Percentiles rank a stretch among this genome's conserved stretches.
These are phyloP conservation scores for Passer domesticus DNA, from an alignment of 2,113 vertebrate species.

Conservation along the genomic window DNA sequence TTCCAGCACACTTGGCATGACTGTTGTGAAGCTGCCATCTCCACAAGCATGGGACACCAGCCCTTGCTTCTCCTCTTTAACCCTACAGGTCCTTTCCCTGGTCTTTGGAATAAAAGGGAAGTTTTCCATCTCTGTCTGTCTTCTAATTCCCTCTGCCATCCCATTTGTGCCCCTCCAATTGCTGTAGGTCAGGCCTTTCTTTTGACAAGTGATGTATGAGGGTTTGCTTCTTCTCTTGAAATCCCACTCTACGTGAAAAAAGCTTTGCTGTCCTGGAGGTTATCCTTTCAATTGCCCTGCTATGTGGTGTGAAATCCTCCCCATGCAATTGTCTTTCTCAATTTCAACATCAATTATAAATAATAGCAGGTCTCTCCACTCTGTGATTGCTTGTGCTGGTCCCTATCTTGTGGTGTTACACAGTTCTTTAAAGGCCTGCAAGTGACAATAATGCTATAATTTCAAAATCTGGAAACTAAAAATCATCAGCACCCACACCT, in stretches of 20 bases:
- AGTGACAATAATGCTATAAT: neutral
- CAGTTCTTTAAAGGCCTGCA: neutral
- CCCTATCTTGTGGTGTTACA: neutral
- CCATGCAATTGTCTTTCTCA: neutral
- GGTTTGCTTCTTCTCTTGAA: neutral
- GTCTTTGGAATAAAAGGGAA: neutral
- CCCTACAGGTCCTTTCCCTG: neutral
- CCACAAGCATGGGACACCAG: rapidly evolving
- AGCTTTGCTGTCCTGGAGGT: neutral
- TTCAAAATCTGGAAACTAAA: neutral
- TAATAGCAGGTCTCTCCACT: neutral
- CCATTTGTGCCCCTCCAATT: neutral
- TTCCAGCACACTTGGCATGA: rapidly evolving
- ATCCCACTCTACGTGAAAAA: neutral
- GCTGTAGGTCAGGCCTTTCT: neutral
- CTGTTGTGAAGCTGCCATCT: neutral
- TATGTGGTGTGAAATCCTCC: neutral
- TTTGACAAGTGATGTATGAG: neutral
- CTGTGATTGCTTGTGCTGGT: neutral
- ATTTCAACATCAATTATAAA: neutral
- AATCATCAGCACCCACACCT: neutral
- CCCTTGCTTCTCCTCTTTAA: neutral
- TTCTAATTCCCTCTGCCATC: neutral
- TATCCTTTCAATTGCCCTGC: neutral
- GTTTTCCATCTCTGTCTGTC: neutral